phyloP scores from a whole-genome alignment of 2,888 invertebrate species.

The Exocentrus adspersus region DNA sequence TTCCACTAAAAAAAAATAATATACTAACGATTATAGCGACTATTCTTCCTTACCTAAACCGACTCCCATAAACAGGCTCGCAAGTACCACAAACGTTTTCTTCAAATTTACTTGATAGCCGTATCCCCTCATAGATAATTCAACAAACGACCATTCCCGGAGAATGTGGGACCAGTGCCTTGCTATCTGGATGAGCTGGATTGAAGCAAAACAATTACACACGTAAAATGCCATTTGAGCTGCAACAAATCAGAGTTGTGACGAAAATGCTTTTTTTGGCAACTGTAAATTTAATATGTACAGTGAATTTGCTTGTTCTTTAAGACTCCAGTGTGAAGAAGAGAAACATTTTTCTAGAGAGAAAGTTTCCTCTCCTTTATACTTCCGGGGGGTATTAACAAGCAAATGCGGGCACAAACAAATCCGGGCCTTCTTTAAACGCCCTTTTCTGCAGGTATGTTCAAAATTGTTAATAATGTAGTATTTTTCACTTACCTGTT shows the following conservation, averaged over 20 bases:
- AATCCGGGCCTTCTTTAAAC: too few species aligned
- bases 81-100: slow-evolving; percentile 52
- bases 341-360: too few species aligned
- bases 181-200: slow-evolving; percentile 52
- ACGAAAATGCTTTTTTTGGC: too few species aligned
- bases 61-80: slow-evolving; percentile 52
- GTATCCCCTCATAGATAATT: slow-evolving; percentile 55
- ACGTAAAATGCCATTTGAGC: slow-evolving; percentile 55
- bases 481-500: slow-evolving; percentile 46
- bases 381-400: too few species aligned
- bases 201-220: slow-evolving; percentile 49
- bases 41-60: slow-evolving; percentile 53
- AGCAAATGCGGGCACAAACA: too few species aligned
- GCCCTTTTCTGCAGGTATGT: too few species aligned
- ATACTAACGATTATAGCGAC: not conserved
- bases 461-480: not conserved
- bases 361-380: too few species aligned
- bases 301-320: too few species aligned
- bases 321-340: too few species aligned
- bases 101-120: slow-evolving; percentile 48
- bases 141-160: slow-evolving; percentile 56
- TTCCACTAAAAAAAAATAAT: slow-evolving; percentile 51
- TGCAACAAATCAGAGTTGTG: slow-evolving; percentile 39
- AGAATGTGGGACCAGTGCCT: slow-evolving; percentile 50
- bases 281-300: too few species aligned